Base-by-base conservation (phyloP, 2,797 vertebrate genomes). In the Orientallactaga sibirica region DNA sequence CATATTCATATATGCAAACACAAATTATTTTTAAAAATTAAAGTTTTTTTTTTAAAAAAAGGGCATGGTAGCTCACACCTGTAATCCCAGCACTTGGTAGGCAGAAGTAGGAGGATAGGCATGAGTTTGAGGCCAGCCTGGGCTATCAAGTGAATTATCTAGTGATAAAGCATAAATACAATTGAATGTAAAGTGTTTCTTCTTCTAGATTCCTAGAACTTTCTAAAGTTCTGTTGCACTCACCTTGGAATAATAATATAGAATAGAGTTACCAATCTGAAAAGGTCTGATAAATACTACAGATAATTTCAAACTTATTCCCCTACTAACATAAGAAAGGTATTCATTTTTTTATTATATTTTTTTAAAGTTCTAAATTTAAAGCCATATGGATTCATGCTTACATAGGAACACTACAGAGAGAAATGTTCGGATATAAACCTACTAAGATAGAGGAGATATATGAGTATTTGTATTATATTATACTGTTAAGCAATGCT, bases 261-360 rank as follows among this genome's bases (percentile, higher is more conserved):
- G 52, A 74, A 61, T 88, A 67, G 61, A 93, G 52, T 82, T 86
- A 29, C 55, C 37, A 82, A 7, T 62, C 24, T 86, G 66, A 79
- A 71, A 87, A 90, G 71, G 86, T 79, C 61, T 91, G 76, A 75
- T 80, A 86, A 92, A 64, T 90, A 64, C 48, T 90, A 71, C 83
- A 85, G 52, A 91, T 95, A 86, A 88, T 88, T 93, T 93, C 43
- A 93, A 66, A 82, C 66, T 88, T 74, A 70, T 81, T 94, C 10
- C 20, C 16, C 91, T 75, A n/a, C 73, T 76, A 64, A 80, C 73
- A 83, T 74, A 33, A 90, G 37, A 94, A 89, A 89, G 37, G 7
- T 92, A 78, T 61, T 79, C 29, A 86, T 29, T 82, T 70, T 48
- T 77, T 82, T 66, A 24, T 88, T 76, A 43, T 67, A 85, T 68